Base-by-base conservation (phyloP, 2,888 invertebrate genomes). In the Eupeodes luniger region DNA sequence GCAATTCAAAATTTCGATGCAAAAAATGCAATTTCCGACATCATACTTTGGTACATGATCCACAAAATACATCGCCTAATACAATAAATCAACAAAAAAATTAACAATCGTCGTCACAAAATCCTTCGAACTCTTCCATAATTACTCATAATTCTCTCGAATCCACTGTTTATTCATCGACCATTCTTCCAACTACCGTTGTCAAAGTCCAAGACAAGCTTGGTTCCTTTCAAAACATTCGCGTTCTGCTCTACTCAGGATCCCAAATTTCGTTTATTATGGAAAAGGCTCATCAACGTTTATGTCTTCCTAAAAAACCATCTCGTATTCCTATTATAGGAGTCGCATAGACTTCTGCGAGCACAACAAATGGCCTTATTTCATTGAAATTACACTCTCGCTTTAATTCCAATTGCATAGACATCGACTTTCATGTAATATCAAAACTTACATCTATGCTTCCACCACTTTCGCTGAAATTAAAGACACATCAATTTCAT, bases 311-410 rank as follows among this genome's bases (percentile, higher is more conserved):
- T 19, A 19, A 19, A 19, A 77, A 53, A 40, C 16, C 36, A 12
- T 36, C 49, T 40, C 80, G 82, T 34, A 78, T 85, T 11, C 78
- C 36, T 16, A 66, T 82, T 11, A 36, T 67, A 70, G 62, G 74
- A 76, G 9, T 81, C 34, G 87, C 53, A 64, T 49, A 36, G 47
- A 44, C 53, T 55, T 67, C 74, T 66, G 44, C 81, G 69, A 57
- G 86, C 78, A 53, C 51, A 34, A 79, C 72, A 55, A 81, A 61
- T 16, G 78, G n/a, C 66, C 57, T 67, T 9, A 16, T 81, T 75
- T 69, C 34, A 44, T 79, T 36, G 49, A 79, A 76, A 47, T 72
- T 74, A 74, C 69, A 51, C 53, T 85, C 27, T 61, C 80, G 7
- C 9, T 85, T n/a, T 51, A 77, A 19, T 69, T 74, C 10, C 57